phyloP scores from a whole-genome alignment of 1,140 invertebrate genomes.

The Mactra quadrangularis region DNA sequence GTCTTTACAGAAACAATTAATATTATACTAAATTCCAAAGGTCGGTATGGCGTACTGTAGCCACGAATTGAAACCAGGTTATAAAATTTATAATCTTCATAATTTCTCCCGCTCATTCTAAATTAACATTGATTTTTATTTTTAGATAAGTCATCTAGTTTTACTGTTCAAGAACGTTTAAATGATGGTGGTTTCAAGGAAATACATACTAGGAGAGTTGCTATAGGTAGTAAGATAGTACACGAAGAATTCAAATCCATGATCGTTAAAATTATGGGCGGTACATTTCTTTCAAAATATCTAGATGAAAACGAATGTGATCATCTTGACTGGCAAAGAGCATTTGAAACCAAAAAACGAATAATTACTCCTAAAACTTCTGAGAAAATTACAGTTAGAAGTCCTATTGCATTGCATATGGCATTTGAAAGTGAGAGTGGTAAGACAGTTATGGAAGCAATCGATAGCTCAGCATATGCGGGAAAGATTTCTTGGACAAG shows the following conservation, averaged over 20 bases:
- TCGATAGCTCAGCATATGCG: slow-evolving; percentile 35
- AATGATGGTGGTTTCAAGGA: slow-evolving; percentile 46
- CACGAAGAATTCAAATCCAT: slow-evolving; percentile 57
- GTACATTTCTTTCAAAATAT: slow-evolving; percentile 26
- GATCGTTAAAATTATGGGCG: slow-evolving; percentile 47
- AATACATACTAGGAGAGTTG: slow-evolving; percentile 58
- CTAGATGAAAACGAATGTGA: slow-evolving; percentile 50
- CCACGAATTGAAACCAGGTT: too few species aligned
- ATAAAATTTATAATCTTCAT: too few species aligned
- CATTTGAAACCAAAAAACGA: slow-evolving; percentile 57
- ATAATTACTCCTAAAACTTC: slow-evolving; percentile 27
- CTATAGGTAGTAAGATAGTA: slow-evolving; percentile 58
- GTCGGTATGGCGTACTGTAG: too few species aligned
- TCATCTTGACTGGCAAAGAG: slow-evolving; percentile 49
- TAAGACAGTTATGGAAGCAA: slow-evolving; percentile 42
- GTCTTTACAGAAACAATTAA: too few species aligned
- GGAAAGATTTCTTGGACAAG: slow-evolving; percentile 44
- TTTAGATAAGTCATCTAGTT: slow-evolving; percentile 54
- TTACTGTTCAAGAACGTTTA: slow-evolving; percentile 53
- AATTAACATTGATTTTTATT: too few species aligned
- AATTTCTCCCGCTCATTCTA: too few species aligned
- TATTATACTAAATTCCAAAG: too few species aligned
- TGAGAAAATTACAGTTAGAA: slow-evolving; percentile 43
- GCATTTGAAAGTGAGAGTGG: slow-evolving; percentile 22
- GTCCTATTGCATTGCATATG: slow-evolving; percentile 23